Percentiles rank a stretch among this genome's conserved stretches.
Evolutionary conservation across 2,113 vertebrate species (phyloP).

Genomic region (Anguilla rostrata): DNA sequence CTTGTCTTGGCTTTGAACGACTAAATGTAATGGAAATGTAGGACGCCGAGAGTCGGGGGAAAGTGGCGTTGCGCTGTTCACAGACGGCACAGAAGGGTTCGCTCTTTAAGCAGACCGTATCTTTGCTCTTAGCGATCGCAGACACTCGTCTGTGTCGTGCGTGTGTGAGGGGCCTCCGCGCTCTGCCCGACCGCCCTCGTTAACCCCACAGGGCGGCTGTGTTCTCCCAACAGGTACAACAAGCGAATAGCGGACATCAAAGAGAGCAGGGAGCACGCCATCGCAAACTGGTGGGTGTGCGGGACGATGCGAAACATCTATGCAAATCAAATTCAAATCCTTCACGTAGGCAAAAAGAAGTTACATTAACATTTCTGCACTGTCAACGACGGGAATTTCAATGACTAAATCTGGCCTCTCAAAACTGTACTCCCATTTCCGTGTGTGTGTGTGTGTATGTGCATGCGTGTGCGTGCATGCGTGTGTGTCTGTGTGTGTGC

Average conservation of each 20-base stretch:
- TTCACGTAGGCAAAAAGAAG: neutral
- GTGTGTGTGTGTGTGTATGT: neutral
- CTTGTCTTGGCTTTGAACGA: neutral
- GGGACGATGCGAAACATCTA: neutral
- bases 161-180: neutral
- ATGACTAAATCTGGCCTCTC: neutral
- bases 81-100: neutral
- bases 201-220: neutral
- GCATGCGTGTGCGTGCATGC: neutral
- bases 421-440: neutral
- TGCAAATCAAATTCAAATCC: neutral
- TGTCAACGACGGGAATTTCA: neutral
- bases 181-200: neutral
- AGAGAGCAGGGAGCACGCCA: conserved; percentile 81
- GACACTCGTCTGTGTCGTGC: neutral
- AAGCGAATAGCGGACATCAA: conserved; percentile 86
- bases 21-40: neutral
- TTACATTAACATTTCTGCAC: neutral
- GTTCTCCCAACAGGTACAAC: conserved; percentile 67
- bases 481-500: neutral
- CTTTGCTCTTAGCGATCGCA: neutral
- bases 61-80: neutral
- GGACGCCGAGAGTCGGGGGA: neutral
- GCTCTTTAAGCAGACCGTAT: neutral
- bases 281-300: conserved; percentile 72